Conservation (phyloP, 2,888 invertebrate species). For the Conomelus anceps region DNA sequence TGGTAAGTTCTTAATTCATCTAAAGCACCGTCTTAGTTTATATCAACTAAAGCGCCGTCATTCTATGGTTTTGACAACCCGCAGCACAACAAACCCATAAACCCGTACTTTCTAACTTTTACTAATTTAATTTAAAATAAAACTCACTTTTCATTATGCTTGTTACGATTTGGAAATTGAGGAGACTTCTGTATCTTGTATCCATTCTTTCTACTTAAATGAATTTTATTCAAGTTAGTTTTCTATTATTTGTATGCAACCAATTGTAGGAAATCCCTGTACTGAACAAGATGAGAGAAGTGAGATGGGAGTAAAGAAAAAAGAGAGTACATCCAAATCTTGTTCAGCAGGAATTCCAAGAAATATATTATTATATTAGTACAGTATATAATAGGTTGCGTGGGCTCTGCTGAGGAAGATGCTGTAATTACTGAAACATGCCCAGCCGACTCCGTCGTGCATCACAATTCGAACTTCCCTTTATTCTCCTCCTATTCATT, state of each 20-base stretch:
- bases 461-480: neutral
- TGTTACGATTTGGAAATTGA: no score
- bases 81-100: no score
- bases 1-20: no score
- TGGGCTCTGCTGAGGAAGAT: neutral
- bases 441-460: neutral
- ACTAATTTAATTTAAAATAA: no score
- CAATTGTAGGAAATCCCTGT: neutral
- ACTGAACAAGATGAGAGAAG: no score
- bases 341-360: neutral
- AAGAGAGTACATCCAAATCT: neutral
- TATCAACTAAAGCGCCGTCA: no score
- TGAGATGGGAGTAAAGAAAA: neutral
- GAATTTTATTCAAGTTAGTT: neutral
- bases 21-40: no score
- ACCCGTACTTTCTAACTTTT: no score
- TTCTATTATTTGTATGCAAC: neutral
- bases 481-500: neutral
- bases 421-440: neutral
- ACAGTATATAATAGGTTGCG: neutral
- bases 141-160: no score
- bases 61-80: no score
- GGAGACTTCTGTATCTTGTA: no score
- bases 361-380: neutral
- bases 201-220: no score